Percentiles rank a stretch among this genome's conserved stretches.
Conservation (phyloP, 2,797 vertebrate species). For the Pangasius macronema region DNA sequence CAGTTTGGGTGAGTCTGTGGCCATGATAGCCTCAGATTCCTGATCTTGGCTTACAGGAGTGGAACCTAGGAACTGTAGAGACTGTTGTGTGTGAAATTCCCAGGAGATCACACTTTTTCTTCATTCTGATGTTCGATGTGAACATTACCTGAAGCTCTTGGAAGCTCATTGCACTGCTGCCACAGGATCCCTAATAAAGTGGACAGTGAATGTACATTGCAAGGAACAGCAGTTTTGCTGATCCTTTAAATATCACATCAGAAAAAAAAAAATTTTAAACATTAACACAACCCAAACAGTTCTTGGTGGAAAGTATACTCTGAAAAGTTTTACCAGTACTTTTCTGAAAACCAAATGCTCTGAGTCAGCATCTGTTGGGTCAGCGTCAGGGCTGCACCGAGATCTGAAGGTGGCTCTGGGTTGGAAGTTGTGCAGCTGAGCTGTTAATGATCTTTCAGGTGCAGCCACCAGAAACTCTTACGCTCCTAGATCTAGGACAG, state of each 20-base stretch:
- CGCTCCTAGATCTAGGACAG: constrained; percentile 14
- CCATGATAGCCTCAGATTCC: background rate
- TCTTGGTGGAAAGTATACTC: background rate
- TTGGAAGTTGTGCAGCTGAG: constrained; percentile 11
- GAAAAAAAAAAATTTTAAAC: background rate
- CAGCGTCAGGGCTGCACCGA: background rate
- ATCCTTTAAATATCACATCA: background rate
- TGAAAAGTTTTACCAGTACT: background rate
- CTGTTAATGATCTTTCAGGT: constrained; percentile 18
- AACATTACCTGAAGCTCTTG: background rate
- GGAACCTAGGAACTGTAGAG: no score
- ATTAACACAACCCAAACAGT: no score
- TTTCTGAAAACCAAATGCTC: background rate
- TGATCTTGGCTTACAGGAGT: background rate
- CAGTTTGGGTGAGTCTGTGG: background rate
- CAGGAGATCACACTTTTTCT: background rate
- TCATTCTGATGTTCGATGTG: background rate
- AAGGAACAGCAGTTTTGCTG: background rate
- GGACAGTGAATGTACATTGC: background rate
- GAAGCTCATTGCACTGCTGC: background rate
- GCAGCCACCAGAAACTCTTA: constrained; percentile 1
- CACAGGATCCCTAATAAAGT: background rate
- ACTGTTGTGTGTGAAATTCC: background rate
- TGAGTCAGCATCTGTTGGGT: constrained; percentile 5
- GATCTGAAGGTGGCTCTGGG: background rate